Conservation (phyloP, 2,888 invertebrate species). For the Holacanthella duospinosa region DNA sequence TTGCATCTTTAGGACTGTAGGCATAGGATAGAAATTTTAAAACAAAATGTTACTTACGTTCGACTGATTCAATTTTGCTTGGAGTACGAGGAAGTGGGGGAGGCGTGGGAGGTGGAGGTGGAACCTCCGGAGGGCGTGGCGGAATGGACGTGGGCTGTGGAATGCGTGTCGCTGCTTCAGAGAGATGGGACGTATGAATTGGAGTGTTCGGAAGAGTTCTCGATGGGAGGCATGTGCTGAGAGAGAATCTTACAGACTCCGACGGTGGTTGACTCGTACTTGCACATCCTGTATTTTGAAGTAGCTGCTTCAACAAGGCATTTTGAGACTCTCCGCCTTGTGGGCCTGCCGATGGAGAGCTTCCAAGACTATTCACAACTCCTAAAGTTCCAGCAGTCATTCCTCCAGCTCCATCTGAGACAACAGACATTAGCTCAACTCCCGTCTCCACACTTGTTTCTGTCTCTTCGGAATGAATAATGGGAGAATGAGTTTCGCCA, state of each 20-base stretch:
- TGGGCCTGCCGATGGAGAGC: conserved; percentile 19
- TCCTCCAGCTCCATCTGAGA: neutral
- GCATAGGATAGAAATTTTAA: neutral
- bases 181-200: conserved; percentile 28
- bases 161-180: conserved; percentile 35
- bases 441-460: neutral
- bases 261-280: conserved; percentile 33
- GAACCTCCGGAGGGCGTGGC: conserved; percentile 47
- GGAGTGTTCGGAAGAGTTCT: conserved; percentile 11
- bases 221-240: conserved; percentile 23
- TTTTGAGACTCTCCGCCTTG: conserved; percentile 73
- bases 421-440: neutral
- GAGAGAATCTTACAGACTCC: conserved; percentile 29
- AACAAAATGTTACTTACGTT: neutral
- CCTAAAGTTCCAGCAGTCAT: neutral
- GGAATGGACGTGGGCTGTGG: conserved; percentile 40
- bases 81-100: conserved; percentile 8
- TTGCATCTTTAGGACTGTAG: too few species aligned
- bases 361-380: neutral
- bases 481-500: conserved; percentile 24
- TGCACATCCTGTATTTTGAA: conserved; percentile 69
- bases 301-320: conserved; percentile 53
- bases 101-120: neutral
- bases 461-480: conserved; percentile 12
- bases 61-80: conserved; percentile 4